A percentile compares a stretch with the other conserved stretches of the same genome.
Conservation (phyloP, 2,888 invertebrate species). For the Chymomyza amoena region DNA sequence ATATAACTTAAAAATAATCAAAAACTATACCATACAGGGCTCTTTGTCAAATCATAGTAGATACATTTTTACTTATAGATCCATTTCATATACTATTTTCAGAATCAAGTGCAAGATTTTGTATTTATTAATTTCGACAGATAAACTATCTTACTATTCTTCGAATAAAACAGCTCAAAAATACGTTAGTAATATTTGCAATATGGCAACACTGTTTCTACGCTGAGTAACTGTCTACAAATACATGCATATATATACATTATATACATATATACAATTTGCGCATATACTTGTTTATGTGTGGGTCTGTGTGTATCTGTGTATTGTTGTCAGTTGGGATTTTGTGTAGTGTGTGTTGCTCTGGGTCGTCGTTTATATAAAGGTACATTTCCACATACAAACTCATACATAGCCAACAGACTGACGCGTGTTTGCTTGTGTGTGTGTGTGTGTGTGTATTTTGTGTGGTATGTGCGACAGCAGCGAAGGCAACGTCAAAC, state of each 20-base stretch:
- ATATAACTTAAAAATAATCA: too few species aligned
- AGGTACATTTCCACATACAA: conserved; percentile 65
- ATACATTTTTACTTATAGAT: too few species aligned
- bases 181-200: neutral
- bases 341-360: conserved; percentile 62
- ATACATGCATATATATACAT: conserved; percentile 18
- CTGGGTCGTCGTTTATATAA: conserved; percentile 68
- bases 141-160: neutral
- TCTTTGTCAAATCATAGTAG: too few species aligned
- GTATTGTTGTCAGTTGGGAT: conserved; percentile 75
- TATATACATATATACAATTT: conserved; percentile 15
- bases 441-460: conserved; percentile 30
- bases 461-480: conserved; percentile 47
- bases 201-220: conserved; percentile 55
- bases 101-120: too few species aligned
- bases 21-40: too few species aligned
- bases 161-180: neutral
- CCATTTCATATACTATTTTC: too few species aligned
- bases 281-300: conserved; percentile 24
- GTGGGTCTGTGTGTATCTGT: conserved; percentile 37
- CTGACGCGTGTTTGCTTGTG: conserved; percentile 21
- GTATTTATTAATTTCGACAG: neutral
- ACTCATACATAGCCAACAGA: conserved; percentile 15
- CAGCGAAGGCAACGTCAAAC: conserved; percentile 56
- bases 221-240: conserved; percentile 66